These are phyloP conservation scores for Hirtodrosophila histrioides DNA, from an alignment of 2,888 invertebrate species.

Conservation along the genomic window DNA sequence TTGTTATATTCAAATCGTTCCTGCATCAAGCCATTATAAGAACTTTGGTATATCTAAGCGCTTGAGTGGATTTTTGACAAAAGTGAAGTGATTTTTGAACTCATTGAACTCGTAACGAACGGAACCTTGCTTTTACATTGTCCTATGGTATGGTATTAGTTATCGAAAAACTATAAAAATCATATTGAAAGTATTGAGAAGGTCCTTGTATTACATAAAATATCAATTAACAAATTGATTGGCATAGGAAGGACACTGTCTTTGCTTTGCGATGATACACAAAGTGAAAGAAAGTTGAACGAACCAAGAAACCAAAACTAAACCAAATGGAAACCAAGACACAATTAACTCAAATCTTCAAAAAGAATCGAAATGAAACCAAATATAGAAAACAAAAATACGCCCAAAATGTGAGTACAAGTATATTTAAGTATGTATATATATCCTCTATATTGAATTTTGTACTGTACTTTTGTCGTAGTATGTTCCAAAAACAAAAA, in stretches of 20 bases:
- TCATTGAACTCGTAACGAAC: too few species aligned
- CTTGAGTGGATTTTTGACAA: neutral
- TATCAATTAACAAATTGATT: neutral
- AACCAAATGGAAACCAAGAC: slow-evolving; percentile 28
- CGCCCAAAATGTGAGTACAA: slow-evolving; percentile 51
- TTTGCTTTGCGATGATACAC: slow-evolving; percentile 38
- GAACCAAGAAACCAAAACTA: slow-evolving; percentile 32
- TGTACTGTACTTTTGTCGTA: slow-evolving; percentile 47
- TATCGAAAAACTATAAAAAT: slow-evolving; percentile 24
- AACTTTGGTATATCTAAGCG: neutral
- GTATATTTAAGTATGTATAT: slow-evolving; percentile 51
- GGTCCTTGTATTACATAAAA: slow-evolving; percentile 82
- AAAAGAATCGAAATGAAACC: slow-evolving; percentile 8
- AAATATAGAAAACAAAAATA: slow-evolving; percentile 20
- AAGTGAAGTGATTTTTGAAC: too few species aligned
- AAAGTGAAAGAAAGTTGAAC: slow-evolving; percentile 35
- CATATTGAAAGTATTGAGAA: slow-evolving; percentile 82
- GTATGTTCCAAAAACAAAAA: slow-evolving; percentile 27
- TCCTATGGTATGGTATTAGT: too few species aligned
- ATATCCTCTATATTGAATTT: slow-evolving; percentile 33
- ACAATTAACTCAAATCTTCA: slow-evolving; percentile 23
- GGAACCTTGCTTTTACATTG: too few species aligned
- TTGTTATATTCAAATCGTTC: neutral
- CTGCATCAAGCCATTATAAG: neutral
- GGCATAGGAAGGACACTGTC: slow-evolving; percentile 6